A percentile compares a stretch with the other conserved stretches of the same genome.
phyloP scores from a whole-genome alignment of 2,888 invertebrate genomes.

The Odiellus spinosus region DNA sequence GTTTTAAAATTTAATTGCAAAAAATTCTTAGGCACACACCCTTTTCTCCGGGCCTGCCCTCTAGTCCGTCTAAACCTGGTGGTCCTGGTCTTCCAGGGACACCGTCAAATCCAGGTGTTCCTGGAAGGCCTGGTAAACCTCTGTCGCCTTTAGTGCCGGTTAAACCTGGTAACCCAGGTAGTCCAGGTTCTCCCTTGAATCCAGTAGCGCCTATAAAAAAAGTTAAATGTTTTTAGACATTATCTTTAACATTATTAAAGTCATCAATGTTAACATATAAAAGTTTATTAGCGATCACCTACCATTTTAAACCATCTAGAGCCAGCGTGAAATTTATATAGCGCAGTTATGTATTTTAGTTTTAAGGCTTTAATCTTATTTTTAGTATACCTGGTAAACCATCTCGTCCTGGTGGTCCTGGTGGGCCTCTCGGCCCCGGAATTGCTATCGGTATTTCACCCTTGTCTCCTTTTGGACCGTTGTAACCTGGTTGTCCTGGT shows the following conservation, averaged over 20 bases:
- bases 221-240: too few relatives aligned
- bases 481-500: constrained; percentile 13
- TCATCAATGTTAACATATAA: too few relatives aligned
- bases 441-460: constrained; percentile 41
- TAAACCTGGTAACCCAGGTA: constrained; percentile 39
- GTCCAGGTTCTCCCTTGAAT: constrained; percentile 37
- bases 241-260: too few relatives aligned
- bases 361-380: too few relatives aligned
- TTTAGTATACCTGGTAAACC: constrained; percentile 9
- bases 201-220: constrained; percentile 37
- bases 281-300: too few relatives aligned
- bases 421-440: constrained; percentile 47
- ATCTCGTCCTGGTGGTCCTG: constrained; percentile 49
- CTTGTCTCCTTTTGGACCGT: constrained; percentile 13
- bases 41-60: background rate
- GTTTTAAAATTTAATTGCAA: background rate
- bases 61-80: background rate
- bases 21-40: background rate
- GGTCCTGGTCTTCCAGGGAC: constrained; percentile 7
- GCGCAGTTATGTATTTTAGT: too few relatives aligned
- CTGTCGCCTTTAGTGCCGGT: constrained; percentile 13
- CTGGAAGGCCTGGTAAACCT: constrained; percentile 11
- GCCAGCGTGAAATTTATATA: too few relatives aligned
- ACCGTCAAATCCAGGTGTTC: constrained; percentile 13
- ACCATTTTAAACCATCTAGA: too few relatives aligned